These are phyloP conservation scores for Leuciscus idus DNA, from an alignment of 2,113 vertebrate genomes.

Conservation along the genomic window DNA sequence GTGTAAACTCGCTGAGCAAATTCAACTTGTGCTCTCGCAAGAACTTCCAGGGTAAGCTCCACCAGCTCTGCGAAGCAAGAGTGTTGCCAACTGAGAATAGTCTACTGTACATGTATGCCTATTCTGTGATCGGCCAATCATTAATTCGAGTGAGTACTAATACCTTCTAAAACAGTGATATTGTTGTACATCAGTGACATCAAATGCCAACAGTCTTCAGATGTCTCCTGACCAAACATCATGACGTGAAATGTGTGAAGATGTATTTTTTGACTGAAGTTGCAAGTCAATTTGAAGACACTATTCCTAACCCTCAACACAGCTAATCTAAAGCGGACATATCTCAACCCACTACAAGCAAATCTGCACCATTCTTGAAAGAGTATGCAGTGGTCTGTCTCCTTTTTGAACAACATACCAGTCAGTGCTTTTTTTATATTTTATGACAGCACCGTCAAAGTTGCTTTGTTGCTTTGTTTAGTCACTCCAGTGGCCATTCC, in stretches of 20 bases:
- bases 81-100: too few relatives aligned
- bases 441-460: constrained; percentile 9
- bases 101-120: too few relatives aligned
- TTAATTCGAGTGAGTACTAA: not conserved
- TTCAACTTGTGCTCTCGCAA: too few relatives aligned
- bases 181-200: not conserved
- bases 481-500: constrained; percentile 2
- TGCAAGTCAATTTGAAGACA: not conserved
- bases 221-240: not conserved
- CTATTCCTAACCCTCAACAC: not conserved
- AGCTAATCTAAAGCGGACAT: not conserved
- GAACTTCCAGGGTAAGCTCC: too few relatives aligned
- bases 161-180: not conserved
- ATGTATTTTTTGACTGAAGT: not conserved
- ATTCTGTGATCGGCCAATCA: too few relatives aligned
- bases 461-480: constrained; percentile 16
- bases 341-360: not conserved
- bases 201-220: not conserved
- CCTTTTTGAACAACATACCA: not conserved
- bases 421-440: constrained; percentile 41
- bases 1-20: too few relatives aligned
- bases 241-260: not conserved
- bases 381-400: not conserved
- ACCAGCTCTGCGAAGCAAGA: too few relatives aligned
- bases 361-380: not conserved